Conservation (phyloP, 2,888 invertebrate species). For the Suillia variegata region DNA sequence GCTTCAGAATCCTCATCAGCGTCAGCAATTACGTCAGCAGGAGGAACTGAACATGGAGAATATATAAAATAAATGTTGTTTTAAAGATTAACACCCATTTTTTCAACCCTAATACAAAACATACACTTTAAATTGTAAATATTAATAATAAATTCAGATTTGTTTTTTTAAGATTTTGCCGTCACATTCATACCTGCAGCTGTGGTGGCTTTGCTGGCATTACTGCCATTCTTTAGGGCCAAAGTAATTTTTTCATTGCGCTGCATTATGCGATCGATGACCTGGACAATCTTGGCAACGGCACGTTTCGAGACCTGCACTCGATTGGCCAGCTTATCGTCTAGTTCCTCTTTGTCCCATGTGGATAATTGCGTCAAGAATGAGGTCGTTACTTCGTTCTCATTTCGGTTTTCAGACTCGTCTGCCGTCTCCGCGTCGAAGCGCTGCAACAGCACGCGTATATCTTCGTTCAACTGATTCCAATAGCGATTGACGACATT, state of each 20-base stretch:
- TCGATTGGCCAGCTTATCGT: constrained; percentile 92
- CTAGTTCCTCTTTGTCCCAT: constrained; percentile 97
- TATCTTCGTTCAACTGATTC: constrained; percentile 97
- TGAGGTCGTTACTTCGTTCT: constrained; percentile 94
- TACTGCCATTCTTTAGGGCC: constrained; percentile 73
- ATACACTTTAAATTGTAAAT: no score
- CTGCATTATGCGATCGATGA: constrained; percentile 94
- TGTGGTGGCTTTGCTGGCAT: constrained; percentile 8
- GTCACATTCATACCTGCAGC: no score
- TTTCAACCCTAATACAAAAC: no score
- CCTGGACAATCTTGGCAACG: constrained; percentile 95
- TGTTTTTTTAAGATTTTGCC: no score
- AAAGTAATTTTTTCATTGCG: constrained; percentile 93
- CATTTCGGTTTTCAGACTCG: constrained; percentile 94
- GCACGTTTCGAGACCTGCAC: constrained; percentile 96
- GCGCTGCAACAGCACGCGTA: constrained; percentile 88
- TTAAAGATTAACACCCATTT: no score
- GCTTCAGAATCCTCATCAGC: constrained; percentile 32
- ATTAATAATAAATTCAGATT: no score
- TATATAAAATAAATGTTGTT: no score
- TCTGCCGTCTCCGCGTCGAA: constrained; percentile 98
- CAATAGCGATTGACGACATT: constrained; percentile 97
- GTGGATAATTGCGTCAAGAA: constrained; percentile 94
- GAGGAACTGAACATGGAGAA: constrained; percentile 21
- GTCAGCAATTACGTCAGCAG: constrained; percentile 9